Evolutionary conservation across 1,140 invertebrate genomes (phyloP).

Genomic region (Anastrepha obliqua): DNA sequence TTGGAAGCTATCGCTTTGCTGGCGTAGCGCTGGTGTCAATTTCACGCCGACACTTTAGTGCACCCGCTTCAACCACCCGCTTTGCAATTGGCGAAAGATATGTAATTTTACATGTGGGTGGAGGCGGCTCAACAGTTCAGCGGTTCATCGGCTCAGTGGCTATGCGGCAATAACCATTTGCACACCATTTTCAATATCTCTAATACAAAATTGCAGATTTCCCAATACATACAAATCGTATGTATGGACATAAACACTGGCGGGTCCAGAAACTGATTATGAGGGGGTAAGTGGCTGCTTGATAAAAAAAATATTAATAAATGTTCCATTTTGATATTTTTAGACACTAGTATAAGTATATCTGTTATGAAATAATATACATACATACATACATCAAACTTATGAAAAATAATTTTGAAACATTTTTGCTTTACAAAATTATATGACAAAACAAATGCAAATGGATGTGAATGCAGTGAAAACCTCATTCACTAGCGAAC

Average conservation of each 20-base stretch:
- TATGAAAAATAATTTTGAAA: too few species aligned
- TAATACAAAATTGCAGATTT: slow-evolving; percentile 35
- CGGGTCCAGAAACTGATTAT: too few species aligned
- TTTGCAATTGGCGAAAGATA: background rate
- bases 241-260: background rate
- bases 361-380: too few species aligned
- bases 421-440: too few species aligned
- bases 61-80: background rate
- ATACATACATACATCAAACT: too few species aligned
- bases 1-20: background rate
- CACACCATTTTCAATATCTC: slow-evolving; percentile 53
- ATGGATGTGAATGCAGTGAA: too few species aligned
- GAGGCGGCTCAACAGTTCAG: slow-evolving; percentile 46
- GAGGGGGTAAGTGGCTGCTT: too few species aligned
- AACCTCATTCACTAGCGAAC: too few species aligned
- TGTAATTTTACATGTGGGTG: background rate
- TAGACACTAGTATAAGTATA: too few species aligned
- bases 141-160: slow-evolving; percentile 45
- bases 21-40: background rate
- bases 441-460: too few species aligned
- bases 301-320: too few species aligned
- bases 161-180: slow-evolving; percentile 46
- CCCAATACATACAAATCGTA: background rate
- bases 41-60: background rate
- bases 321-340: too few species aligned